A percentile compares a stretch with the other conserved stretches of the same genome.
phyloP scores from a whole-genome alignment of 2,797 vertebrate species.

The Pseudochirops cupreus region DNA sequence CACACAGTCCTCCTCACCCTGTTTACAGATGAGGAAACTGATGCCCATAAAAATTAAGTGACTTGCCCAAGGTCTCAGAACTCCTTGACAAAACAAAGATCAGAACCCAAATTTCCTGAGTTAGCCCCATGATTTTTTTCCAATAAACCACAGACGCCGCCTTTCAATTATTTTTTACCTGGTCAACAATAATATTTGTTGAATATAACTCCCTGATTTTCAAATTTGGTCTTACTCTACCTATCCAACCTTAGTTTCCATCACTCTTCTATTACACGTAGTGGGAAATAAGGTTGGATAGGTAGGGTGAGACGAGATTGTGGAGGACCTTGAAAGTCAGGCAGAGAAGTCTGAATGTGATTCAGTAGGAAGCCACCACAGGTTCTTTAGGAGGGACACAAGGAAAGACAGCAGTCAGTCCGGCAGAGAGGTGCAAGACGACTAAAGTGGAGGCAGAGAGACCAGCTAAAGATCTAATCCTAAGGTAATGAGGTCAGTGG shows the following conservation, averaged over 20 bases:
- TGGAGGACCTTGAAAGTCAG: neutral
- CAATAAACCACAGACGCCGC: neutral
- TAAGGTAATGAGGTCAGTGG: neutral
- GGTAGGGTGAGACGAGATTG: neutral
- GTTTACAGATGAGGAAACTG: neutral
- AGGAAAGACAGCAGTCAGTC: neutral
- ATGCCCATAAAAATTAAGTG: neutral
- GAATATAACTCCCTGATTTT: neutral
- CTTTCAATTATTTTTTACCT: neutral
- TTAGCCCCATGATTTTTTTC: neutral
- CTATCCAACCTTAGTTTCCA: slow-evolving; percentile 7
- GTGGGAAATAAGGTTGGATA: neutral
- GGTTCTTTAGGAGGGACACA: neutral
- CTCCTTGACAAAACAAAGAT: neutral
- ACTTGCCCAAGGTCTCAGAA: neutral
- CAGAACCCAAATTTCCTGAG: neutral
- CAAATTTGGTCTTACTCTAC: neutral
- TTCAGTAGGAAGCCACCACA: neutral
- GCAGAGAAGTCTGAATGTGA: neutral
- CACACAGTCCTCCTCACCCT: neutral
- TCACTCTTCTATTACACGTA: slow-evolving; percentile 2
- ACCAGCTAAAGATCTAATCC: neutral
- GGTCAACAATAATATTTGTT: neutral
- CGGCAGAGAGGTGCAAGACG: neutral
- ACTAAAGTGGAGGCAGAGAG: slow-evolving; percentile 36